A percentile compares a stretch with the other conserved stretches of the same genome.
phyloP scores from a whole-genome alignment of 2,888 invertebrate species.

The Leucozona laternaria region DNA sequence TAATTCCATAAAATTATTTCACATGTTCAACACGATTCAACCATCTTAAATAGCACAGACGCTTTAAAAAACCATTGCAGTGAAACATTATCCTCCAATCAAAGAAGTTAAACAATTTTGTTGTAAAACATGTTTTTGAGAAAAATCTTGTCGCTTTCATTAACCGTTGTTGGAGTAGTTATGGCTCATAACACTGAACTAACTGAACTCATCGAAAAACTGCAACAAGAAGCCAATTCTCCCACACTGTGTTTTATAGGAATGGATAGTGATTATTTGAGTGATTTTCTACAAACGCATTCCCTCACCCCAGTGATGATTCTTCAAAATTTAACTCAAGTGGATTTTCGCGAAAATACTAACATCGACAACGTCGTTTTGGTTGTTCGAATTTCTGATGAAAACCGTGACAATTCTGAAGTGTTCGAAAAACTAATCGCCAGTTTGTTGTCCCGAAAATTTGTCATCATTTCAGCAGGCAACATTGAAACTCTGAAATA shows the following conservation, averaged over 20 bases:
- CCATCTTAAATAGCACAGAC: not conserved
- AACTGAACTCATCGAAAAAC: constrained; percentile 24
- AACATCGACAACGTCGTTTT: not conserved
- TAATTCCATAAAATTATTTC: too few species aligned
- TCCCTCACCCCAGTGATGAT: not conserved
- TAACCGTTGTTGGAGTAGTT: not conserved
- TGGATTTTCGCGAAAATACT: not conserved
- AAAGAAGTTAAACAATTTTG: not conserved
- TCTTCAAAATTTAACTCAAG: not conserved
- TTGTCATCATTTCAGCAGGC: constrained; percentile 25
- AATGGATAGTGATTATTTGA: not conserved
- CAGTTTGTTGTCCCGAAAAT: constrained; percentile 20
- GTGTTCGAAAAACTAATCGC: not conserved
- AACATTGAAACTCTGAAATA: not conserved
- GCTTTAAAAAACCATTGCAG: not conserved
- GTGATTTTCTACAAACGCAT: constrained; percentile 5
- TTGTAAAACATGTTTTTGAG: not conserved
- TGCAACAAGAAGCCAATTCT: constrained; percentile 15
- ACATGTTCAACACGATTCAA: not conserved
- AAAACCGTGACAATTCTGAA: not conserved
- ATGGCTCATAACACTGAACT: not conserved
- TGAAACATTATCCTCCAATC: not conserved
- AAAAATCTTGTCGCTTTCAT: not conserved
- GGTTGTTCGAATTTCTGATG: not conserved
- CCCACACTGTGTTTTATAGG: constrained; percentile 16